Conservation (phyloP, 2,113 vertebrate species). For the Chaetops frenatus region DNA sequence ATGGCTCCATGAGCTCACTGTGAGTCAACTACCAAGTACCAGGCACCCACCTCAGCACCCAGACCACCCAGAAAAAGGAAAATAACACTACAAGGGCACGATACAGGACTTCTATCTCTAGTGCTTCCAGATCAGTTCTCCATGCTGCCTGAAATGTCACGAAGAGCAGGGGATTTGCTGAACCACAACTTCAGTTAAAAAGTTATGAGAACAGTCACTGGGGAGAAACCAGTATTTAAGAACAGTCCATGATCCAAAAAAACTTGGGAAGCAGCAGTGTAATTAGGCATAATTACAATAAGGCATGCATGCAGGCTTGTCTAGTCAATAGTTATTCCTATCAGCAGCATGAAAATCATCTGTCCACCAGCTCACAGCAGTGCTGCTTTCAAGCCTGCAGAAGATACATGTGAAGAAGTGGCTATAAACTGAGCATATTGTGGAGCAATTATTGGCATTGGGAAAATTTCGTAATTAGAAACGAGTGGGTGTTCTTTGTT, state of each 20-base stretch:
- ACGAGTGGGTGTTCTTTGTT: constrained; percentile 36
- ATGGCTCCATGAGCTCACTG: not conserved
- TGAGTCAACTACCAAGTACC: not conserved
- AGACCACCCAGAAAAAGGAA: not conserved
- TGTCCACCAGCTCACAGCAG: constrained; percentile 25
- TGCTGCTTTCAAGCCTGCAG: not conserved
- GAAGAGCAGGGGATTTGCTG: not conserved
- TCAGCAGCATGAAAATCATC: constrained; percentile 21
- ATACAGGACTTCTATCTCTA: not conserved
- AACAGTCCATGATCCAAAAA: not conserved
- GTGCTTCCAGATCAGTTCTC: not conserved
- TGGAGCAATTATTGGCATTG: constrained; percentile 41
- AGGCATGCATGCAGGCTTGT: not conserved
- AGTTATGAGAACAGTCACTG: not conserved
- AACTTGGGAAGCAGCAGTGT: not conserved
- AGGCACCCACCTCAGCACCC: not conserved
- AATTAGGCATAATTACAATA: not conserved
- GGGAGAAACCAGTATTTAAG: not conserved
- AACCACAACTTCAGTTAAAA: not conserved
- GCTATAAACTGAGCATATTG: constrained; percentile 43
- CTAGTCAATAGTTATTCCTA: constrained; percentile 28
- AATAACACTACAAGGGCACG: not conserved
- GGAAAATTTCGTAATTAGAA: constrained; percentile 25
- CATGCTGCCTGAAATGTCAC: rapidly evolving
- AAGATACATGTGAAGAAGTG: constrained; percentile 20